These are phyloP conservation scores for Cacatua alba DNA, from an alignment of 2,113 vertebrate species.

Conservation along the genomic window DNA sequence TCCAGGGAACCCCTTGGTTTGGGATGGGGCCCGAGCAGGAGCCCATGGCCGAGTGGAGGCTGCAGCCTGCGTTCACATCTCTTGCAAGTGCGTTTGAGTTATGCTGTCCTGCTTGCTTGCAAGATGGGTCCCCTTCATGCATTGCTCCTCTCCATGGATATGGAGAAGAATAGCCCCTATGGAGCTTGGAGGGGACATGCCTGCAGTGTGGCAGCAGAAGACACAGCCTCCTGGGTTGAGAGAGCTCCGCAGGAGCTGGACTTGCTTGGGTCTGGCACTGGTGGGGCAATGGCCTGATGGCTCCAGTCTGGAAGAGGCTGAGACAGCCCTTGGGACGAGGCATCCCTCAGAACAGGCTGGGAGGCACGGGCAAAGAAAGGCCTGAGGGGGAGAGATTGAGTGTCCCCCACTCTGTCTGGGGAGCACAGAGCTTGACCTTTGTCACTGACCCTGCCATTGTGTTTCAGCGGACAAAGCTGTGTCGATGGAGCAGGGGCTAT, in stretches of 20 bases:
- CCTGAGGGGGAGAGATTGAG: neutral
- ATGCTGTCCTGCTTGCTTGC: neutral
- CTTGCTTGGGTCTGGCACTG: neutral
- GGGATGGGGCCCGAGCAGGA: neutral
- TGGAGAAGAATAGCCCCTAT: neutral
- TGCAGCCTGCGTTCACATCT: neutral
- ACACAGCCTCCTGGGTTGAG: neutral
- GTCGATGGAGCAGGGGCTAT: slow-evolving; percentile 84
- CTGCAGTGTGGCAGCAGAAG: neutral
- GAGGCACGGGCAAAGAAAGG: neutral
- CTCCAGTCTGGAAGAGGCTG: neutral
- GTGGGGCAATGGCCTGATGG: neutral
- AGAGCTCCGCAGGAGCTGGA: neutral
- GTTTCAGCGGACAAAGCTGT: slow-evolving; percentile 91
- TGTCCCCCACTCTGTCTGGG: neutral
- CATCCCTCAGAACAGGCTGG: neutral
- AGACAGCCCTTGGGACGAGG: accelerated
- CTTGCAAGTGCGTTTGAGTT: neutral
- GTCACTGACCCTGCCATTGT: neutral
- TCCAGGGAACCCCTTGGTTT: neutral
- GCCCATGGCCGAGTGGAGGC: neutral
- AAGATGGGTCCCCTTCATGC: neutral
- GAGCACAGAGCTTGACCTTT: neutral
- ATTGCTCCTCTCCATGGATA: neutral
- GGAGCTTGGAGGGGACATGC: neutral